Conservation (phyloP, 2,113 vertebrate species). For the Lepus europaeus region DNA sequence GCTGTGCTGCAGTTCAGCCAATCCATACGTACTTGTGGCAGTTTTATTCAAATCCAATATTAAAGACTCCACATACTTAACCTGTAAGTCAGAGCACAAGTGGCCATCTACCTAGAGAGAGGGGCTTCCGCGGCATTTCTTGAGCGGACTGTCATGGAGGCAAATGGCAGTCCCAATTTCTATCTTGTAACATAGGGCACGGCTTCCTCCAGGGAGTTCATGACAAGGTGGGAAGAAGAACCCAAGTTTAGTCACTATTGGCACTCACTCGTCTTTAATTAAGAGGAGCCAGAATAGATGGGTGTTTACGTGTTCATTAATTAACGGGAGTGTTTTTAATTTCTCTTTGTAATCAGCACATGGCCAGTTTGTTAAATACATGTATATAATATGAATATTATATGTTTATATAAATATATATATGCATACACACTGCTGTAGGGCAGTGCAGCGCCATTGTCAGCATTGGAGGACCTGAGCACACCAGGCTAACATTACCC, state of each 20-base stretch:
- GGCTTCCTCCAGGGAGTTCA: not conserved
- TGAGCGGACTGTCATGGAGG: not conserved
- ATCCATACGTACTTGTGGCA: conserved; percentile 47
- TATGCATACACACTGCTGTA: not conserved
- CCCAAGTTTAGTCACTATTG: not conserved
- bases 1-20: conserved; percentile 34
- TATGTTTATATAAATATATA: not conserved
- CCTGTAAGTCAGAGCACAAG: conserved; percentile 67
- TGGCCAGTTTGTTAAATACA: not conserved
- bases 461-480: not conserved
- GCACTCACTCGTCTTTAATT: conserved; percentile 47
- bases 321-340: conserved; percentile 18
- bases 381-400: too few relatives aligned
- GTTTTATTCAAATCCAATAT: conserved; percentile 75
- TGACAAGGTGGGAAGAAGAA: conserved; percentile 48
- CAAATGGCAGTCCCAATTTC: not conserved
- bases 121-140: not conserved
- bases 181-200: not conserved
- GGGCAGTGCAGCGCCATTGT: not conserved
- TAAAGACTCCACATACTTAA: conserved; percentile 51
- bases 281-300: conserved; percentile 30
- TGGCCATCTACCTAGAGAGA: not conserved
- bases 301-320: conserved; percentile 40
- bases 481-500: not conserved
- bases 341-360: conserved; percentile 29